Base-by-base conservation (phyloP, 2,797 vertebrate genomes). In the Rhabdophis nuchalis region DNA sequence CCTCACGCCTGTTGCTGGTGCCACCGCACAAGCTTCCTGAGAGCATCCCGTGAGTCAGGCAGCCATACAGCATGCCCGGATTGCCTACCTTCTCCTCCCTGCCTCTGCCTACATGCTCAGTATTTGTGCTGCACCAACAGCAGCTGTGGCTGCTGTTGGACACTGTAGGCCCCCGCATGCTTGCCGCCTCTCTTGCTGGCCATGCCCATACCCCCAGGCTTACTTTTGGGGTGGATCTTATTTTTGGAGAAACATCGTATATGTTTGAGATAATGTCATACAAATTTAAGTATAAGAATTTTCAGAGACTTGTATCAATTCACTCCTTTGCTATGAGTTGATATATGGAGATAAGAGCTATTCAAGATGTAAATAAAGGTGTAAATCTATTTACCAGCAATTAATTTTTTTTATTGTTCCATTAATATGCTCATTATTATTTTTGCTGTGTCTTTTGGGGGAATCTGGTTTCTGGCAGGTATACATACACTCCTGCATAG, bases 141-240 rank as follows among this genome's bases (percentile, higher is more conserved):
- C n/a, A n/a, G n/a, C n/a, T n/a, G 57, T 0, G 0, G 23, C 23
- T 7, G 2, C 8, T 8, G 23, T 7, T 23, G 9, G 57, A 58
- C 57, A 58, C 23, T 58, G 57, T 58, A 2, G 2, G 23, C 23
- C 23, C 57, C 23, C 7, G 8, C 1, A 0, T 8, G 23, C 23
- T 58, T 23, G 7, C 57, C 1, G 0, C 8, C 23, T 23, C 57
- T 23, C 8, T 0, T 25, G 57, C 7, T 25, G 23, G 57, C 23
- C 57, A 25, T 9, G 57, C 7, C 57, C 8, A 58, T 58, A 1
- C 2, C 57, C 20, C 23, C 57, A 11, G 58, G 58, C 9, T 60
- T 60, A 27, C 27, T 27, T 60, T 60, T 3, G 23, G 8, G 25
- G 14, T 56, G 16, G 54, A 14, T 56, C 14, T 18, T 56, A 18